phyloP scores from a whole-genome alignment of 2,113 vertebrate species.

The Butorides virescens region DNA sequence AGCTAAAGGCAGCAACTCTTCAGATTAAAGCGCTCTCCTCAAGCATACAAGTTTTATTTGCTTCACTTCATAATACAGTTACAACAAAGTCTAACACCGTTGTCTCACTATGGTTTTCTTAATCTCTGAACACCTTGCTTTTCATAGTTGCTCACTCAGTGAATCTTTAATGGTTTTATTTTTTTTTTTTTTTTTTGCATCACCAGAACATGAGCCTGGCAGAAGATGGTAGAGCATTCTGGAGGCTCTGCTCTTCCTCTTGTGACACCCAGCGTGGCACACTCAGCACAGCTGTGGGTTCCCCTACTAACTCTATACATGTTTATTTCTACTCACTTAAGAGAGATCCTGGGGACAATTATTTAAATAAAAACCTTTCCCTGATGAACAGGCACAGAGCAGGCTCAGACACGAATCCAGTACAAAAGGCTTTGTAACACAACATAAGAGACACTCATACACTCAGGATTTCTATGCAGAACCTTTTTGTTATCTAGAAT shows the following conservation, averaged over 20 bases:
- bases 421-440: not conserved
- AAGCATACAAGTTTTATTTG: not conserved
- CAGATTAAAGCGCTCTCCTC: not conserved
- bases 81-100: not conserved
- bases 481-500: not conserved
- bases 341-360: not conserved
- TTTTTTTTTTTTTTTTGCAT: not conserved
- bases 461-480: not conserved
- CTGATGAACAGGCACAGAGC: not conserved
- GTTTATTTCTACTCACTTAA: not conserved
- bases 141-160: not conserved
- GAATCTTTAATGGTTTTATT: not conserved
- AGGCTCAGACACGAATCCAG: not conserved
- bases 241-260: not conserved
- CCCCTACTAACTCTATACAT: not conserved
- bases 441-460: not conserved
- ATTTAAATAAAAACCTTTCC: not conserved
- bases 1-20: not conserved
- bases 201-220: not conserved
- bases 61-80: not conserved
- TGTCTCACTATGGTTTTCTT: not conserved
- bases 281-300: not conserved
- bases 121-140: not conserved
- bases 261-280: fast-evolving
- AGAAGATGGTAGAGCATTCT: not conserved